Base-by-base conservation (phyloP, 2,888 invertebrate species). In the Stenoptilia bipunctidactyla region DNA sequence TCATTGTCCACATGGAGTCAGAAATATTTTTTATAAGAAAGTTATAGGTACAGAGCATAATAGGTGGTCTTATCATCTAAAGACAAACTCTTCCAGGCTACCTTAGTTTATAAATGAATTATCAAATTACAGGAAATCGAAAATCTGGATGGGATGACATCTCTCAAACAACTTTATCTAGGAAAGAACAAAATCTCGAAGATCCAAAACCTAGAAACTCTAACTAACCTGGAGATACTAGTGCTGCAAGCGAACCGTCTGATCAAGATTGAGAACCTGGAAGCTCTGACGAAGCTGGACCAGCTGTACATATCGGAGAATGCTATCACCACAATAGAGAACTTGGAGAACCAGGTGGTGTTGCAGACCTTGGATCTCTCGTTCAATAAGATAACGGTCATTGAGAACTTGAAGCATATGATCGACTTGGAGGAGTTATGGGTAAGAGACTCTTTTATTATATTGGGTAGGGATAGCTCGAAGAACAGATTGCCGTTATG, bases 221-320 rank as follows among this genome's bases (percentile, higher is more conserved):
- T 97, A 20, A 77, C 76, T 0, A 88, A 91, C 44, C 84, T 98
- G 27, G 89, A 90, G 47, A 88, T 94, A 45, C 73, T 98, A 10
- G 96, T 96, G 50, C 63, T 98, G 34, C 97, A 97, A 85, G 93
- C 92, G 53, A 99, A 99, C 75, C 88, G 98, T 3, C 82, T 99
- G 35, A 85, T 88, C 0, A 91, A 91, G 66, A 91, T 99, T 44
- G 96, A 97, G 63, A 94, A 95, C 55, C 61, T 99, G 39, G 90
- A 91, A 0, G 82, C 85, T 1, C 71, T 97, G 15, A 83, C 66
- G 0, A 89, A 92, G 39, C 71, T 98, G 44, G 92, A 92, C 37
- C 94, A 98, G 63, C 71, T 98, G 10, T 98, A 98, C 66, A 61
- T 97, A 45, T 97, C 97, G 0, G 95, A 97, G 72, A 98, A 99